Evolutionary conservation across 2,888 invertebrate species (phyloP).

Genomic region (Allacma fusca): DNA sequence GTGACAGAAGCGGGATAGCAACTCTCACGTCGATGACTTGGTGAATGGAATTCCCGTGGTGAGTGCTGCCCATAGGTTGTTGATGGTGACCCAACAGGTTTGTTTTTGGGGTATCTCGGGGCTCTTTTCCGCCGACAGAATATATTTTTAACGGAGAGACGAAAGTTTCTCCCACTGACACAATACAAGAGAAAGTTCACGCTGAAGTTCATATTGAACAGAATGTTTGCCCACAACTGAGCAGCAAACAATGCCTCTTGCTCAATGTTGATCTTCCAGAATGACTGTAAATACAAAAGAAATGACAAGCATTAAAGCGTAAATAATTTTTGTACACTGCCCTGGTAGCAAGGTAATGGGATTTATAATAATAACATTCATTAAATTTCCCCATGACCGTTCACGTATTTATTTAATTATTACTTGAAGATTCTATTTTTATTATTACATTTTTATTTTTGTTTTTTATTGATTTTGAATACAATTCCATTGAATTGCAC

Average conservation of each 20-base stretch:
- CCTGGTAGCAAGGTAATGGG: too few relatives aligned
- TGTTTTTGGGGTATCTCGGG: slow-evolving; percentile 23
- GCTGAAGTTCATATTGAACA: slow-evolving; percentile 83
- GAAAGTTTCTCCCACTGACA: slow-evolving; percentile 81
- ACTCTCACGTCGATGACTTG: slow-evolving; percentile 15
- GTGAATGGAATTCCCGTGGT: neutral
- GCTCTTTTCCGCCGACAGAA: slow-evolving; percentile 28
- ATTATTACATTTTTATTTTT: too few relatives aligned
- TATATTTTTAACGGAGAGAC: slow-evolving; percentile 67
- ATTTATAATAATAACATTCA: too few relatives aligned
- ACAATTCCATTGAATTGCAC: too few relatives aligned
- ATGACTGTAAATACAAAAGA: slow-evolving; percentile 31
- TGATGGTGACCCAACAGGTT: neutral
- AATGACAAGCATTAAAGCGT: too few relatives aligned
- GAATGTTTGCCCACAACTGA: slow-evolving; percentile 65
- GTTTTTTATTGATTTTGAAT: too few relatives aligned
- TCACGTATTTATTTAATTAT: too few relatives aligned
- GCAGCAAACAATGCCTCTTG: slow-evolving; percentile 40
- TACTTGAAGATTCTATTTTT: too few relatives aligned
- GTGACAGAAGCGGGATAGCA: slow-evolving; percentile 39
- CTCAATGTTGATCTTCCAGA: slow-evolving; percentile 30
- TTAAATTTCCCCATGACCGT: too few relatives aligned
- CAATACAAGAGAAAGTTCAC: slow-evolving; percentile 85
- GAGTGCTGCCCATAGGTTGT: slow-evolving; percentile 14
- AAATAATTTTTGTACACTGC: too few relatives aligned